Conservation (phyloP, 2,113 vertebrate genomes). For the Pimephales promelas region DNA sequence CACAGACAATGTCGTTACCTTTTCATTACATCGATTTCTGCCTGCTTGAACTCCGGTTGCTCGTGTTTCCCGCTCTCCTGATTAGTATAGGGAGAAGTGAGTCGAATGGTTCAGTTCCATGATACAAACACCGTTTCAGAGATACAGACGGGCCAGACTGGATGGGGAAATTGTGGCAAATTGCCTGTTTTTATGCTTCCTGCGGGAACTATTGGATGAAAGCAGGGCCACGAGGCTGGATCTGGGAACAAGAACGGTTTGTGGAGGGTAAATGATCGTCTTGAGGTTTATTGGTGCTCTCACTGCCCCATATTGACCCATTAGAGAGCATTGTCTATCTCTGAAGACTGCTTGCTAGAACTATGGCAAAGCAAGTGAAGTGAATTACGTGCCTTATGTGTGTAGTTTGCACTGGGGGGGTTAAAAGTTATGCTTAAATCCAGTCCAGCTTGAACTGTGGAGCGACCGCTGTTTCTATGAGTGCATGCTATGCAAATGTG, state of each 20-base stretch:
- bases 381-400: neutral
- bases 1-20: too few relatives aligned
- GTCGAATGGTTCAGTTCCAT: too few relatives aligned
- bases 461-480: neutral
- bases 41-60: too few relatives aligned
- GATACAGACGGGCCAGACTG: neutral
- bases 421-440: neutral
- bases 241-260: neutral
- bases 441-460: neutral
- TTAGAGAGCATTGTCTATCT: neutral
- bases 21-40: too few relatives aligned
- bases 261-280: neutral
- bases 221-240: too few relatives aligned
- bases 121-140: too few relatives aligned
- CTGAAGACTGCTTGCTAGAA: too few relatives aligned
- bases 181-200: neutral
- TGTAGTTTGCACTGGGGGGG: neutral
- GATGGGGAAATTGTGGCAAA: neutral
- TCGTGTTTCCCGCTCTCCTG: too few relatives aligned
- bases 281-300: neutral
- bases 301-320: neutral
- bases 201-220: neutral
- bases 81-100: too few relatives aligned
- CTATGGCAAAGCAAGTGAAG: too few relatives aligned
- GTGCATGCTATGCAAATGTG: neutral